Base-by-base conservation (phyloP, 2,113 vertebrate genomes). In the Dicerorhinus sumatrensis region DNA sequence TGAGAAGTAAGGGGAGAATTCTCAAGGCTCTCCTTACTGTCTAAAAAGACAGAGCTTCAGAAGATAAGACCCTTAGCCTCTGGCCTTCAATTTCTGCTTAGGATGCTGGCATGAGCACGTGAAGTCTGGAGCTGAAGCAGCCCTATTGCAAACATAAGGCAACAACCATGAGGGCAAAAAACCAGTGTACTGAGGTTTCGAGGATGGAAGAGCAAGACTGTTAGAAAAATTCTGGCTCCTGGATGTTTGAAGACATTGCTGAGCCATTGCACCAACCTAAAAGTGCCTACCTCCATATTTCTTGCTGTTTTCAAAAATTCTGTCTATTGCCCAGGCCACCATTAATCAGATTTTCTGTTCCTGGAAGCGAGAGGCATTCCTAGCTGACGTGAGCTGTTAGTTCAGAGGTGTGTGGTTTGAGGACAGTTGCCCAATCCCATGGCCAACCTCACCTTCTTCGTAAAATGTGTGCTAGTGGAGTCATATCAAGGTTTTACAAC, bases 101-200 rank as follows among this genome's bases (percentile, higher is more conserved):
- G 1, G 46, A 58, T 85, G n/a, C 29, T 77, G 33, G 42, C 51
- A 12, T 27, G n/a, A 91, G 9, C 4, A 31, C 5, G 0, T 51
- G 62, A 85, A n/a, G 17, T 13, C 67, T 67, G 33, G 46, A 89
- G 62, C 39, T 65, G 46, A 81, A 46, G 72, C 54, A 92, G 46
- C 70, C 8, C 85, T 6, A 23, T 31, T 90, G 76, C 27, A 93
- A 91, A 89, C 82, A 95, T 48, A 42, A 91, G 60, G 48, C 87
- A 25, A 51, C 18, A 89, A 60, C 73, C 20, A 65, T 16, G 12
- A 88, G 51, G 70, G n/a, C 20, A 36, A 36, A 86, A 56, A 72
- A 82, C 3, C 31, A 76, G 76, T n/a, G 62, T 6, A 48, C 33
- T 27, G 27, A 39, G 39, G 39, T 39, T 39, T 39, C 4, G 39